Conservation (phyloP, 2,797 vertebrate species). For the Mus minutoides region DNA sequence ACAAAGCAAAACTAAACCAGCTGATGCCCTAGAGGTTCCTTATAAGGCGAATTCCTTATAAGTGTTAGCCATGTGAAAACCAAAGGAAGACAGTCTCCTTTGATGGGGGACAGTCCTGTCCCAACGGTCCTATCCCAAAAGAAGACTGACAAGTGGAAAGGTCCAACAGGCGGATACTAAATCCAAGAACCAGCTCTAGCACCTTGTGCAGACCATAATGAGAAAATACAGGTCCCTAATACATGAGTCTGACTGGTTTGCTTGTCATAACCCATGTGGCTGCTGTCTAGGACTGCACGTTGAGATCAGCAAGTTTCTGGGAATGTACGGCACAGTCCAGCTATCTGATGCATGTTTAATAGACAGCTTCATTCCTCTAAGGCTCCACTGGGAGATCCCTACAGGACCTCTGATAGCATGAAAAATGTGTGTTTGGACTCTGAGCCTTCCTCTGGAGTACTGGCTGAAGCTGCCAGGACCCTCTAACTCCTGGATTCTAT, state of each 20-base stretch:
- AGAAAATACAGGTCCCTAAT: not conserved
- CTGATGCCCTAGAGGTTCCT: not conserved
- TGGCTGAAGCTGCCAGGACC: not conserved
- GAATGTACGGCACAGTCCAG: not conserved
- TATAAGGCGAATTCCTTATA: not conserved
- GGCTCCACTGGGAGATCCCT: not conserved
- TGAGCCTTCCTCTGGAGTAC: not conserved
- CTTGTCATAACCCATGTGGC: not conserved
- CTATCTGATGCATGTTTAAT: not conserved
- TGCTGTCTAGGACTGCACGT: not conserved
- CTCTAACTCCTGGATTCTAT: not conserved
- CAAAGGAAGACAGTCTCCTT: not conserved
- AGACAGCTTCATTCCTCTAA: not conserved
- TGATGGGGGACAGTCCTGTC: not conserved
- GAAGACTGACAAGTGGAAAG: not conserved
- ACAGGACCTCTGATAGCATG: not conserved
- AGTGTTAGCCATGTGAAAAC: not conserved
- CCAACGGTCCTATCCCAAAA: not conserved
- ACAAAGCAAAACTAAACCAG: not conserved
- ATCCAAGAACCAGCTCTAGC: not conserved
- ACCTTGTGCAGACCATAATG: too few relatives aligned
- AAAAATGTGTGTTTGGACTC: not conserved
- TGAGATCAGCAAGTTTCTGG: not conserved
- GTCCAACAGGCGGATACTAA: not conserved
- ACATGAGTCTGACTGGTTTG: not conserved